Base-by-base conservation (phyloP, 64 coral and sea anemone genomes). In the Catalaphyllia jardinei region DNA sequence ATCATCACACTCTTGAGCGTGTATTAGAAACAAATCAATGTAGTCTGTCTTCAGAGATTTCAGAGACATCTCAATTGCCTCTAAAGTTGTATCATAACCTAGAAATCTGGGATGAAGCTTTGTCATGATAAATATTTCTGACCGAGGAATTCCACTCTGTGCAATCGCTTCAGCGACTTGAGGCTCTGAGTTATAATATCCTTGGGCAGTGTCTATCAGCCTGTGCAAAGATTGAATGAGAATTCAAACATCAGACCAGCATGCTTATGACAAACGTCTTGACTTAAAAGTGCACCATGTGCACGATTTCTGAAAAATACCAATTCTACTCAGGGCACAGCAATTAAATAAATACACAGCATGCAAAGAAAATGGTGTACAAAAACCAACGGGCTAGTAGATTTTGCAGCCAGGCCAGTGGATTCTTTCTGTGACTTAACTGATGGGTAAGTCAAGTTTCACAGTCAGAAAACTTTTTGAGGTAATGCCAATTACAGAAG, bases 21-120 rank as follows among this genome's bases (percentile, higher is more conserved):
- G 97, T 72, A 99, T 99, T 17, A 99, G 89, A 76, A 99, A 99
- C 77, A 99, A 42, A 78, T 99, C 97, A 31, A 99, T 99, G 57
- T 99, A 99, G 79, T 99, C 97, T 52, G 97, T 99, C 2, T 82
- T 77, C 12, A 99, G 88, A 46, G 77, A 71, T 46, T 85, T 79
- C 19, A 99, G 77, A 65, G 97, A 99, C 79, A 73, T 89, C 50
- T 99, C 93, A 78, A 99, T 22, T 17, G 97, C 90, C 0, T 20
- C 71, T 54, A 90, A 77, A 16, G 96, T 98, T 54, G 90, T 62
- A 16, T 99, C 91, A 72, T 95, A 99, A 29, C 97, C 97, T 49
- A 93, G 52, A 75, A 85, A 93, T 64, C 83, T 89, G 14, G 97
- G 97, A 39, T 99, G 97, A 39, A 99, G 80, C 60, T 99, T 99